These are phyloP conservation scores for Amphibalanus amphitrite DNA, from an alignment of 1,140 invertebrate genomes.

Conservation along the genomic window DNA sequence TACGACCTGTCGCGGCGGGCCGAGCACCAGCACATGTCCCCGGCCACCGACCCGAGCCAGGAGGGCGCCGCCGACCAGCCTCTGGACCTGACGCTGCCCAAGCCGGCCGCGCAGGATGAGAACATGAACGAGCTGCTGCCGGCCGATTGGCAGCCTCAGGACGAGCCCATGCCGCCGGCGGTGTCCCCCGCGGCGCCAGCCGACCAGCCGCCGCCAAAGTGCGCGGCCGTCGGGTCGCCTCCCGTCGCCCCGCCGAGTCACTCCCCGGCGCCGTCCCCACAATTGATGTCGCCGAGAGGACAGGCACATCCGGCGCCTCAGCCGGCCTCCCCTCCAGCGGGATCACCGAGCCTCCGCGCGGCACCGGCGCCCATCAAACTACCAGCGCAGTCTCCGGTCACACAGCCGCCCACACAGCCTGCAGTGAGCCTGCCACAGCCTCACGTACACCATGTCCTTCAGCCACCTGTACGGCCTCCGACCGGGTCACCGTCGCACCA, in stretches of 20 bases:
- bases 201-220: neutral
- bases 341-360: no score
- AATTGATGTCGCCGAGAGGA: no score
- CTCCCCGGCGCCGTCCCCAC: no score
- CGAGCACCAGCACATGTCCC: neutral
- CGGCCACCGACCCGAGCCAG: neutral
- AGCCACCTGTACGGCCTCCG: neutral
- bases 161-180: no score
- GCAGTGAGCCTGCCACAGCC: neutral
- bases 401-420: neutral
- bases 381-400: neutral
- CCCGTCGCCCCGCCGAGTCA: no score
- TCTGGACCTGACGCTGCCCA: neutral
- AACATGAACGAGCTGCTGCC: neutral
- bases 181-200: no score
- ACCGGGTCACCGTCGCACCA: neutral
- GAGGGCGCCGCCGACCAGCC: neutral
- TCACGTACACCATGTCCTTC: neutral
- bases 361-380: no score
- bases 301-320: no score
- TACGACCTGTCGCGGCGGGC: neutral
- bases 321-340: no score
- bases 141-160: no score
- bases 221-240: no score
- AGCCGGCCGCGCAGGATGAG: neutral